These are phyloP conservation scores for Venturia canescens DNA, from an alignment of 1,140 invertebrate genomes.

Conservation along the genomic window DNA sequence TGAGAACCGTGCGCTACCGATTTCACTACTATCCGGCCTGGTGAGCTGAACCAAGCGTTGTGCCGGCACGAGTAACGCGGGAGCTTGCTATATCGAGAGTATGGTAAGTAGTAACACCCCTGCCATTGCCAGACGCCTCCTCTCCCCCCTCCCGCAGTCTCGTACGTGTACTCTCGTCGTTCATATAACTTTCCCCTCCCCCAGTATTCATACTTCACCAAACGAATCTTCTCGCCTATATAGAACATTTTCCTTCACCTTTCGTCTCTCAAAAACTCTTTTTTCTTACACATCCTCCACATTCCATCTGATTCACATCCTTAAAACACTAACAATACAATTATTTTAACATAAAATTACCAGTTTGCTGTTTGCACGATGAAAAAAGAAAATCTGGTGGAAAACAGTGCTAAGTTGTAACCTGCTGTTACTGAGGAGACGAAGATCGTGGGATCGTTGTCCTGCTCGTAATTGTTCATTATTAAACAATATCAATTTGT, in stretches of 20 bases:
- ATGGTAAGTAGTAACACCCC: conserved; percentile 76
- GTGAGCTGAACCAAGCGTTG: conserved; percentile 48
- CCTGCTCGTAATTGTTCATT: no score
- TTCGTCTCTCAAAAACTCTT: conserved; percentile 2
- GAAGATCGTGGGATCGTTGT: no score
- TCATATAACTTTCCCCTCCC: conserved; percentile 53
- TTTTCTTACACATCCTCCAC: neutral
- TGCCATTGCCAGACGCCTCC: conserved; percentile 59
- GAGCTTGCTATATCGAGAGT: conserved; percentile 73
- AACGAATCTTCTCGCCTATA: conserved; percentile 26
- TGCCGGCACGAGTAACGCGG: conserved; percentile 59
- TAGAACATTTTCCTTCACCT: conserved; percentile 7
- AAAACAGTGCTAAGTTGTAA: no score
- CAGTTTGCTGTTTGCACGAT: neutral
- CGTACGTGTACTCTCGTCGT: conserved; percentile 48
- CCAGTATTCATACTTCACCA: conserved; percentile 56
- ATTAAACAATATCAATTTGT: no score
- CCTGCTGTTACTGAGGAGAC: no score
- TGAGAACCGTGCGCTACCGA: conserved; percentile 67
- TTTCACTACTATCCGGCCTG: conserved; percentile 72
- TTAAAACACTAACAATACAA: neutral
- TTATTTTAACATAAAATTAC: neutral
- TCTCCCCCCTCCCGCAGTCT: conserved; percentile 32
- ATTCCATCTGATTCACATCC: neutral
- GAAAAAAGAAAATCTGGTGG: neutral